A percentile compares a stretch with the other conserved stretches of the same genome.
Evolutionary conservation across 2,113 vertebrate genomes (phyloP).

Genomic region (Glaucomys volans): DNA sequence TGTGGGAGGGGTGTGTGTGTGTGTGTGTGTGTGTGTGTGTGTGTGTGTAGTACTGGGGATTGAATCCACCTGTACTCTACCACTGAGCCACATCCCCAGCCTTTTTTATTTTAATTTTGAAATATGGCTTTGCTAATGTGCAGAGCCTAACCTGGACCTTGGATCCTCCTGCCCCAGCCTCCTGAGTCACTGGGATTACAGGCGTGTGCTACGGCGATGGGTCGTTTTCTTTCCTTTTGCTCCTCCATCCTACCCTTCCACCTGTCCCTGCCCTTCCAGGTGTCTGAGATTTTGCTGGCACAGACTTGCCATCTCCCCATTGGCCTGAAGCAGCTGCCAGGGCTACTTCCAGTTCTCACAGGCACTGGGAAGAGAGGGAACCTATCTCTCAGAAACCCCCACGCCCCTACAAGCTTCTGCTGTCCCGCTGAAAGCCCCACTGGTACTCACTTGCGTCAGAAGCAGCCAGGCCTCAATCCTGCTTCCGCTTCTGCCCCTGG

Average conservation of each 20-base stretch:
- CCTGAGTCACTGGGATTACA: no score
- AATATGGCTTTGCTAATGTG: no score
- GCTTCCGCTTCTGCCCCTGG: slow-evolving; percentile 28
- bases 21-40: no score
- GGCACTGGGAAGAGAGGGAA: background rate
- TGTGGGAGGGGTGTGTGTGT: no score
- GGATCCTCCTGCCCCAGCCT: no score
- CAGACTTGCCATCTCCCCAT: background rate
- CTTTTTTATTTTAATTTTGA: no score
- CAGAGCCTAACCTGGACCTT: no score
- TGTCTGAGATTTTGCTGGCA: background rate
- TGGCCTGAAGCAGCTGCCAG: background rate
- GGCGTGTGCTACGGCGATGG: no score
- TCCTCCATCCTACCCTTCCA: accelerated
- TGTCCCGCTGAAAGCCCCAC: slow-evolving; percentile 27
- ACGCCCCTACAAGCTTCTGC: background rate
- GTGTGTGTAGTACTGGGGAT: no score
- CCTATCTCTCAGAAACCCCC: slow-evolving; percentile 16
- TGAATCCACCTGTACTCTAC: no score
- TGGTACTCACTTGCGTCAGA: slow-evolving; percentile 53
- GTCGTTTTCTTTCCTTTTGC: background rate
- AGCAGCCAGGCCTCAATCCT: slow-evolving; percentile 1
- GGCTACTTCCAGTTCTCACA: background rate
- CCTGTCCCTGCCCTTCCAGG: background rate
- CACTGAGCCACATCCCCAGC: no score